Evolutionary conservation across 2,888 invertebrate genomes (phyloP), one percentile per base, ranked within the genome.

Genomic region (Sclerodermus sp.): DNA sequence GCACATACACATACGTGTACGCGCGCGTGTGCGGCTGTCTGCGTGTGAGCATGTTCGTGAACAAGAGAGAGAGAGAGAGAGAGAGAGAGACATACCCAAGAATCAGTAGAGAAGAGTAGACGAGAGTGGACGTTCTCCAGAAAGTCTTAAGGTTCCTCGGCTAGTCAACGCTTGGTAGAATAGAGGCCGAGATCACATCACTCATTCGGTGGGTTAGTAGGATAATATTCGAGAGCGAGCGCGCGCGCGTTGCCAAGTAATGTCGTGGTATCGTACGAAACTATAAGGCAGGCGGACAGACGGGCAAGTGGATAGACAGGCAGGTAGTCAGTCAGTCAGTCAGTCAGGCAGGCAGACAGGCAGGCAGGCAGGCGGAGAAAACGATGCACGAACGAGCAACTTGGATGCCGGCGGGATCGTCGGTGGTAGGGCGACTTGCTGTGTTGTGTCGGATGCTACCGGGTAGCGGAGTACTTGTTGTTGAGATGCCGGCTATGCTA

Each of bases 371-470:
- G n/a, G 30, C 18, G 45, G 31, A 29, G 29, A 30, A 23, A 12
- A 43, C 51, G 45, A 47, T 47, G 52, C 55, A 46, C 41, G 50
- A 44, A 23, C 23, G 23, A 8, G n/a, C n/a, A n/a, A n/a, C n/a
- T 23, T 23, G 23, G 23, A 23, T 23, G 23, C 23, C 45, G 49
- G 41, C n/a, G n/a, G 45, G 15, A 15, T 44, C 37, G 46, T 54
- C 55, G 66, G 64, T 65, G 66, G 66, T 57, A 68, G 70, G 71
- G 66, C 66, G 61, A 64, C 67, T 74, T 74, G 75, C 71, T 73
- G 74, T 74, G 74, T 73, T 75, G 70, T 75, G 73, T 74, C 71
- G 70, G 71, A 72, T 76, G 72, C 73, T 71, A 71, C 65, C 69
- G 64, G 69, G 70, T 71, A 71, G 69, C 73, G 64, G 55, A 69